Base-by-base conservation (phyloP, 92 coral and sea anemone species). In the Plumapathes pennacea region DNA sequence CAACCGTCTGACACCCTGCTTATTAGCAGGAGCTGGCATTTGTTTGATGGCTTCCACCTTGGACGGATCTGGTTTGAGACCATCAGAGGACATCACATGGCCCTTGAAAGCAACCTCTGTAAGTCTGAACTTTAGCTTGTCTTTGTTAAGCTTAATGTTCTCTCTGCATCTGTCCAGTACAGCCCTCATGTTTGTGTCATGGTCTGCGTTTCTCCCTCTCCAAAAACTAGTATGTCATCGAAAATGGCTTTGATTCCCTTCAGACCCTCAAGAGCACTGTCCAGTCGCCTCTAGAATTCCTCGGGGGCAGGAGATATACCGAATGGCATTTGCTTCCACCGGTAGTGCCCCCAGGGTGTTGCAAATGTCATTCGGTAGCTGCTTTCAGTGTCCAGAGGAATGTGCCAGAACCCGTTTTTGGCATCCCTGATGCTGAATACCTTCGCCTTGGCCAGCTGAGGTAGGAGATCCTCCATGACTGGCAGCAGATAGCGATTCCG, bases 391-490 rank as follows among this genome's bases (percentile, higher is more conserved):
- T 73, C 67, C 56, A 74, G 31, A 15, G 64, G 74, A 7, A 74
- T 54, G 66, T 75, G 82, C 82, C 75, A 75, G 43, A 64, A 64
- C 10, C 74, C 73, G 25, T 74, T 74, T 13, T 74, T 74, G 51
- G 69, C 63, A 20, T 74, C 67, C 5, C 57, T 64, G 19, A 76
- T 76, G 5, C 47, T 64, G 31, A 64, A 64, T 14, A 74, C 83
- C 41, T 60, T 68, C 18, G 83, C 83, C 25, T 54, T 67, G 25
- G 62, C 31, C 41, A 67, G 46, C 2, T 76, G 64, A 24, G 76
- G 83, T 4, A 76, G 47, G 18, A 50, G 69, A 34, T 57, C 70
- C 55, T 76, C 64, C 28, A 59, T 67, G 0, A 45, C 47, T 22
- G 65, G 64, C 43, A 76, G 44, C 0, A 63, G 69, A 25, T 67